phyloP scores from a whole-genome alignment of 1,140 invertebrate genomes.

The Cydia splendana region DNA sequence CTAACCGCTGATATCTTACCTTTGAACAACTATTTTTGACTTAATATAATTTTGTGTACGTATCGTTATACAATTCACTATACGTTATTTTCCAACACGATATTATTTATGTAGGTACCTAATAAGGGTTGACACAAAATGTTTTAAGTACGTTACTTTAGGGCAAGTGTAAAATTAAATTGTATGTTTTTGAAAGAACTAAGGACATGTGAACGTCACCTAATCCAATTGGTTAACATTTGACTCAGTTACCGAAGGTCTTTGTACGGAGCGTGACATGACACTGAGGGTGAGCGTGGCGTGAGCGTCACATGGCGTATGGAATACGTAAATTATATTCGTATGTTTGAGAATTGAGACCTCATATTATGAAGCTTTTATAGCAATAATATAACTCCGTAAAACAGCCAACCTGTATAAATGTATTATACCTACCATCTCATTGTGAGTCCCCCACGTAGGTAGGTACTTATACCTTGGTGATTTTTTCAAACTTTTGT shows the following conservation, averaged over 20 bases:
- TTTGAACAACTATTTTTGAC: no score
- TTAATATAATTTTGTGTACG: no score
- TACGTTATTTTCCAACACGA: background rate
- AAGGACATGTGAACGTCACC: slow-evolving; percentile 9
- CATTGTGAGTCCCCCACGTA: no score
- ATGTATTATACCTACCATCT: no score
- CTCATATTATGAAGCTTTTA: background rate
- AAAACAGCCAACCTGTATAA: no score
- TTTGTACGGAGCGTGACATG: background rate
- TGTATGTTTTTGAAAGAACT: slow-evolving; percentile 3
- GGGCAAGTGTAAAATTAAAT: slow-evolving; percentile 4
- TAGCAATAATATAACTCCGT: no score
- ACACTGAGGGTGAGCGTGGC: no score
- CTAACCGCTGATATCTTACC: no score
- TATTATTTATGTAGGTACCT: background rate
- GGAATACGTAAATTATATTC: slow-evolving; percentile 11
- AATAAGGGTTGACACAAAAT: background rate
- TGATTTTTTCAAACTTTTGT: no score
- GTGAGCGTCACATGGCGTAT: background rate
- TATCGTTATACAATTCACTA: no score
- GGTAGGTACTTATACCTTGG: no score
- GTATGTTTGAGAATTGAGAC: background rate
- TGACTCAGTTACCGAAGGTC: slow-evolving; percentile 24
- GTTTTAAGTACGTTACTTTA: background rate
- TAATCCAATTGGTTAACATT: slow-evolving; percentile 27